Evolutionary conservation across 2,888 invertebrate genomes (phyloP), one percentile per base, ranked within the genome.

Genomic region (Crepidodera aurea): DNA sequence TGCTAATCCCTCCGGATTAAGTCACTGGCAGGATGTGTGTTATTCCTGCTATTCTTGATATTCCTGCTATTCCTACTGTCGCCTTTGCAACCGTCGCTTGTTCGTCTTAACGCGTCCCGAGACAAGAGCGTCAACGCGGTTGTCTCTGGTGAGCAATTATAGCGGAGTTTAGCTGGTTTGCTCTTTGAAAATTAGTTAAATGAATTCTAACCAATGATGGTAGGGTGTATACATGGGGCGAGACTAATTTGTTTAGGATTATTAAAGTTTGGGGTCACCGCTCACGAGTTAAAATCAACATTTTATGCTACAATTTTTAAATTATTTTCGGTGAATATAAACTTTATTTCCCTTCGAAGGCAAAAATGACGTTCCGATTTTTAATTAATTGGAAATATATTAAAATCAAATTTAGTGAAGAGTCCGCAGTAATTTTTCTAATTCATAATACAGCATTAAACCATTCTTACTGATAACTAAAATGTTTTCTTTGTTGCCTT

Each of bases 1-100:
- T 77, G 78, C 72, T 76, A 77, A 78, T 76, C 76, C 73, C 70
- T 40, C 40, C 58, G 73, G 75, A 76, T 77, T 76, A 73, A 70
- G 68, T 66, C 64, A 42, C 62, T 65, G 65, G 59, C 55, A 44
- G 63, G 59, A 63, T 58, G 42, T 42, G 59, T 59, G 55, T 42
- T 59, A n/a, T n/a, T n/a, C n/a, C n/a, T n/a, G n/a, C n/a, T n/a
- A n/a, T 22, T 63, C 50, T 40, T 44, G 29, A 29, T 46, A 55
- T 55, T 59, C 48, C 57, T 48, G 29, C 62, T 16, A 46, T 34
- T 56, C 16, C 46, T 18, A 42, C 29, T 44, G 55, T 55, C 44
- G 55, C 34, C 55, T 44, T 42, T 13, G 19, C 22, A 12, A 32
- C 44, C 3, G 19, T 55, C 3, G 8, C 44, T 39, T 48, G 60